Base-by-base conservation (phyloP, 2,797 vertebrate genomes). In the Gephyroberyx darwinii region DNA sequence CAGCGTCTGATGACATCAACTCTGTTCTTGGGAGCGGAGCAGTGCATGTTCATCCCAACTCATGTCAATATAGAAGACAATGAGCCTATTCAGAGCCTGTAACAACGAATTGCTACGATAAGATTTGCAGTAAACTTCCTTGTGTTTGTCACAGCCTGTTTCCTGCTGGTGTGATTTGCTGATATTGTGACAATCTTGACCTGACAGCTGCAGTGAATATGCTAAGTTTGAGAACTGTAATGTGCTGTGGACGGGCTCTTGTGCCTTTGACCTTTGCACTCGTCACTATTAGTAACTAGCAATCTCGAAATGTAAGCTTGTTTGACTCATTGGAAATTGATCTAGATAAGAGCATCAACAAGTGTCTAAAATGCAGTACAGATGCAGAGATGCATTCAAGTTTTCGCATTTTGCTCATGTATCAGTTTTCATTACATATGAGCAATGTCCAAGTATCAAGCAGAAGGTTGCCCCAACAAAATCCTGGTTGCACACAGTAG, bases 61-160 rank as follows among this genome's bases (percentile, higher is more conserved):
- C 39, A 19, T 45, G 53, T 65, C 20, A 69, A 35, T 45, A 52
- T 41, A 51, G 30, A 75, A 69, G 31, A 78, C 75, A 81, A 75
- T 60, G 55, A 81, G 9, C 22, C 71, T 19, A 69, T 77, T 82
- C 59, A 78, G 55, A 59, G 1, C 4, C 45, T 75, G 60, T 43
- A 45, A 45, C 43, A 54, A 53, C 41, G 53, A 67, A 19, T 58
- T 39, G 56, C 50, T 52, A 20, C 6, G 13, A 48, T 68, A 16
- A 17, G 35, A 33, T 8, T 10, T 61, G 39, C 17, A 59, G 16
- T 45, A 69, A 62, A 48, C 48, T 13, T 72, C 68, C 58, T 35
- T 76, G 67, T 80, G 48, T 75, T 74, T 56, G 59, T 76, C 33
- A 8, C 63, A 77, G 50, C 76, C 61, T 59, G 75, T 71, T 84